Evolutionary conservation across 1,140 invertebrate species (phyloP).

Genomic region (Tetragonula clypearis): DNA sequence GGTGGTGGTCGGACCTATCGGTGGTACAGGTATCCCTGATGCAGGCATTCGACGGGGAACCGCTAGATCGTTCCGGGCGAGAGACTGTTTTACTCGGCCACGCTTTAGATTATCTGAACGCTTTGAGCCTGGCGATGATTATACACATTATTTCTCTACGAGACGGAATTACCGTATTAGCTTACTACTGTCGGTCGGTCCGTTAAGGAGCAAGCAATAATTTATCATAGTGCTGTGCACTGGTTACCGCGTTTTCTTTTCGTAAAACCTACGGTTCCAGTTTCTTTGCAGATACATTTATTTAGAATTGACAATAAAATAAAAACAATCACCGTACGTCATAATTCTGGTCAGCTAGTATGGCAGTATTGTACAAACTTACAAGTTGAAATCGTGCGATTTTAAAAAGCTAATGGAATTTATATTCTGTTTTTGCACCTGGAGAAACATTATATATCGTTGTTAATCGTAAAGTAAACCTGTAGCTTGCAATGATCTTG

Average conservation of each 20-base stretch:
- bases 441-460: neutral
- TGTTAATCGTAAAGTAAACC: neutral
- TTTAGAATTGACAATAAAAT: too few species aligned
- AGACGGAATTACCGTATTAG: neutral
- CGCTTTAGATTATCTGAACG: constrained; percentile 8
- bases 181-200: neutral
- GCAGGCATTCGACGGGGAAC: constrained; percentile 64
- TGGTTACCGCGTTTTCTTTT: too few species aligned
- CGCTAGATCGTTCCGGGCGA: constrained; percentile 43
- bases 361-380: neutral
- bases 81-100: neutral
- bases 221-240: neutral
- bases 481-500: neutral
- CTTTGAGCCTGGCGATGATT: constrained; percentile 12
- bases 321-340: too few species aligned
- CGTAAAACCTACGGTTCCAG: too few species aligned
- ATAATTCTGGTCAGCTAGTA: too few species aligned
- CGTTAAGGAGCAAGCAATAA: neutral
- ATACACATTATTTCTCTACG: neutral
- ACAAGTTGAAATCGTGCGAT: neutral
- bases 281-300: too few species aligned
- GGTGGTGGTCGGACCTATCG: constrained; percentile 76
- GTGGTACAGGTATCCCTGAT: constrained; percentile 77
- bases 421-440: neutral
- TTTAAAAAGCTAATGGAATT: neutral